Evolutionary conservation across 2,113 vertebrate genomes (phyloP).

Genomic region (Aix galericulata): DNA sequence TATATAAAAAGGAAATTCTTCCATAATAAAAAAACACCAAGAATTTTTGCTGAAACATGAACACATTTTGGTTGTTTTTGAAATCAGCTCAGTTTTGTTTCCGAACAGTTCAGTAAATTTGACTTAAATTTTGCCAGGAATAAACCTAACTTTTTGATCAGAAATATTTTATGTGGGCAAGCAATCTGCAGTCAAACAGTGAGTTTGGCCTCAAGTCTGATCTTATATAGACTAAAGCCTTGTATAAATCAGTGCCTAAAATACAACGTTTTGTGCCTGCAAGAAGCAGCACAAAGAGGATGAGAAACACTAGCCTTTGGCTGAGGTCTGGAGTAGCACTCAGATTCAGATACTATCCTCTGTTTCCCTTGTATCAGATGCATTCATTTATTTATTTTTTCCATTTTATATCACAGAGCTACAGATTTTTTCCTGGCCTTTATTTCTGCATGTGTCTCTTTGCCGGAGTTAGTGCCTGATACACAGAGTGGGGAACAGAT

Average conservation of each 20-base stretch:
- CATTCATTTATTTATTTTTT: neutral
- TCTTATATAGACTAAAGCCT: neutral
- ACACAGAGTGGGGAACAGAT: neutral
- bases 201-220: neutral
- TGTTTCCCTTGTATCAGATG: neutral
- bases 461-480: neutral
- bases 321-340: neutral
- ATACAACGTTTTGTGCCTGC: neutral
- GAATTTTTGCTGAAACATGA: neutral
- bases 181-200: neutral
- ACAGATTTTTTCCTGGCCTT: neutral
- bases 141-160: neutral
- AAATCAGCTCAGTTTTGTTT: slow-evolving; percentile 1
- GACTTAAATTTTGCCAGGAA: neutral
- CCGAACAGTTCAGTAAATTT: neutral
- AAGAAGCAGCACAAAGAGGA: neutral
- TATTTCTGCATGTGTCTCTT: neutral
- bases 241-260: neutral
- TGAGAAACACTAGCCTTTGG: neutral
- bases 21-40: neutral
- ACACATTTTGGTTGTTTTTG: neutral
- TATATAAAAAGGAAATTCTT: neutral
- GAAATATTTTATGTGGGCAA: neutral
- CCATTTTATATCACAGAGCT: neutral
- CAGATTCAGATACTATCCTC: neutral